Conservation (phyloP, 2,797 vertebrate species). For the Iguana delicatissima region DNA sequence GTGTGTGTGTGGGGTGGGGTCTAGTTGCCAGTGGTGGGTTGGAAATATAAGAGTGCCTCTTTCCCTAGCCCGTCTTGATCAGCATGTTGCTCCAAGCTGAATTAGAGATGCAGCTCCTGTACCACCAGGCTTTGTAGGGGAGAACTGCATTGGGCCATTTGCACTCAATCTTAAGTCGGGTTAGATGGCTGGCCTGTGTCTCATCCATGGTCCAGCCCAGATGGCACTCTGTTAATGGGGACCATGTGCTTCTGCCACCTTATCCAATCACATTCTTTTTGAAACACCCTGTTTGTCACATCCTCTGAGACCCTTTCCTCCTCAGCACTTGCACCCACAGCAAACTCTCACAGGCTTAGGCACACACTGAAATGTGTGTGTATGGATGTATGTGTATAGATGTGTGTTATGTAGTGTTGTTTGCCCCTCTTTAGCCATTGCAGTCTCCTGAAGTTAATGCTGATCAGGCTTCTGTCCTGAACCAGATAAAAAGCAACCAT, state of each 20-base stretch:
- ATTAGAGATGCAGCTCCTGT: background rate
- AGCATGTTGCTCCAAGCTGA: background rate
- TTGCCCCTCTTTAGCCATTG: background rate
- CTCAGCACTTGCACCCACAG: background rate
- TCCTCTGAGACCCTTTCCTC: background rate
- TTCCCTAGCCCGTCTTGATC: no score
- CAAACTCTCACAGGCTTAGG: background rate
- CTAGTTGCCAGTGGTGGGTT: background rate
- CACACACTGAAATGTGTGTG: background rate
- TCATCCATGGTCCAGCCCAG: conserved; percentile 3
- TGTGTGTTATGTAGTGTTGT: background rate
- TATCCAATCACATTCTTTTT: background rate
- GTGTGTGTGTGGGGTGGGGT: background rate
- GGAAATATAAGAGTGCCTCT: background rate
- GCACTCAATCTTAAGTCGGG: background rate
- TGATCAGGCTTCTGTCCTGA: conserved; percentile 27
- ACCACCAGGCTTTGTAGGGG: conserved; percentile 5
- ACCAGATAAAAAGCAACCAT: background rate
- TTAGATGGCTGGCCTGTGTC: conserved; percentile 10
- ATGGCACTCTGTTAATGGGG: conserved; percentile 32
- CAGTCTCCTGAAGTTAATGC: background rate
- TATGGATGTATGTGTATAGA: background rate
- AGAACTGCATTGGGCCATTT: background rate
- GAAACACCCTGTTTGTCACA: background rate
- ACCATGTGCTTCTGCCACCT: conserved; percentile 25